These are phyloP conservation scores for Rhineura floridana DNA, from an alignment of 2,113 vertebrate species.

Conservation along the genomic window DNA sequence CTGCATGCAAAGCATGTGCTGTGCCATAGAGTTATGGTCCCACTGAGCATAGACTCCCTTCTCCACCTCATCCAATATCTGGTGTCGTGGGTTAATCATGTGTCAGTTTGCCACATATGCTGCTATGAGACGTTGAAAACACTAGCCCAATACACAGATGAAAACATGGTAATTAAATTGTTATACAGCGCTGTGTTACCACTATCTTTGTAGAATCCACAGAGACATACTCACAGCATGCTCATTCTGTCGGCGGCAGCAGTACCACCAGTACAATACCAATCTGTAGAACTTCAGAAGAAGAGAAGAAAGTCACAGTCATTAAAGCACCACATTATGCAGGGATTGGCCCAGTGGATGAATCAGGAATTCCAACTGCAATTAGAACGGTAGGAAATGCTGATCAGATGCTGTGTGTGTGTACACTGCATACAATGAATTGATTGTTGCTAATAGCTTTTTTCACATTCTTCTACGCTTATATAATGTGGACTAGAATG, in stretches of 20 bases:
- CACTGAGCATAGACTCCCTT: too few relatives aligned
- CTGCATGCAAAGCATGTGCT: not conserved
- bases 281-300: constrained; percentile 90
- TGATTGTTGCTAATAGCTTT: constrained; percentile 70
- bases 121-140: constrained; percentile 3
- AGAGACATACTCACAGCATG: constrained; percentile 82
- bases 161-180: constrained; percentile 17
- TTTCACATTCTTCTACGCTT: constrained; percentile 72
- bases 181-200: constrained; percentile 43
- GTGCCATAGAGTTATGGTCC: not conserved
- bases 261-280: constrained; percentile 83
- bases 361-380: constrained; percentile 94
- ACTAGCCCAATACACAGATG: not conserved
- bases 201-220: constrained; percentile 74
- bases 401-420: not conserved
- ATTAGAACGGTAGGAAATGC: constrained; percentile 91
- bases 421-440: constrained; percentile 70
- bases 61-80: not conserved
- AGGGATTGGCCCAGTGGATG: constrained; percentile 93
- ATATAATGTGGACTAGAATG: constrained; percentile 65
- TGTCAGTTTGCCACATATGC: constrained; percentile 2
- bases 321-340: constrained; percentile 96
- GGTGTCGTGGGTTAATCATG: not conserved
- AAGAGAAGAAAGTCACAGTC: constrained; percentile 92
- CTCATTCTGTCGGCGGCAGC: constrained; percentile 77